Conservation (phyloP, 2,888 invertebrate species). For the Zaprionus obscuricornis region DNA sequence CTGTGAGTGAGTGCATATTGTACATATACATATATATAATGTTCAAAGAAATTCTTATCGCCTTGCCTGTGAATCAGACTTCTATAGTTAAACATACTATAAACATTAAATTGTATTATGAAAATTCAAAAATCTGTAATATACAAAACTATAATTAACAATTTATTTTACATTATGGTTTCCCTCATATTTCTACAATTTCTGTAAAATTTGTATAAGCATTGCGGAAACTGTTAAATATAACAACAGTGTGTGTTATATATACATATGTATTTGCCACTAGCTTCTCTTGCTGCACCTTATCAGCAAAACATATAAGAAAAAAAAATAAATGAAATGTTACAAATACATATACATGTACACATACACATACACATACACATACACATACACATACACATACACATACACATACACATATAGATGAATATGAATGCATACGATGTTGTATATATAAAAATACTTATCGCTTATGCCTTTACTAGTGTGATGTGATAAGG, state of each 20-base stretch:
- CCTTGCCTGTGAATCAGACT: too few relatives aligned
- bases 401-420: background rate
- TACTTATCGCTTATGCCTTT: slow-evolving; percentile 56
- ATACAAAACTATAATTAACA: slow-evolving; percentile 4
- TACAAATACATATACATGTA: slow-evolving; percentile 13
- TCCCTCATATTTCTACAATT: slow-evolving; percentile 30
- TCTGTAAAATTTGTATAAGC: too few relatives aligned
- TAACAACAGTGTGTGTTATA: slow-evolving; percentile 9
- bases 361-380: background rate
- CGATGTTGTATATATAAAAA: slow-evolving; percentile 28
- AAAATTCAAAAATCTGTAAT: too few relatives aligned
- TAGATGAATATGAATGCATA: background rate
- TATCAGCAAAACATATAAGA: slow-evolving; percentile 24
- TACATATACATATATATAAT: slow-evolving; percentile 20
- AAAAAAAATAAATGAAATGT: slow-evolving; percentile 6
- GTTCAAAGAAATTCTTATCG: slow-evolving; percentile 46
- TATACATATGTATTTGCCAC: slow-evolving; percentile 6
- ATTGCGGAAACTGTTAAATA: background rate
- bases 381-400: background rate
- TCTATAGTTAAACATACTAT: too few relatives aligned
- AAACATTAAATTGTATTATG: too few relatives aligned
- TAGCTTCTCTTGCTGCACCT: slow-evolving; percentile 17
- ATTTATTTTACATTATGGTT: slow-evolving; percentile 26
- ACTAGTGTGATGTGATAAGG: slow-evolving; percentile 58
- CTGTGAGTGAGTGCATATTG: too few relatives aligned